These are phyloP conservation scores for Paraescarpia echinospica DNA, from an alignment of 1,140 invertebrate genomes.

Conservation along the genomic window DNA sequence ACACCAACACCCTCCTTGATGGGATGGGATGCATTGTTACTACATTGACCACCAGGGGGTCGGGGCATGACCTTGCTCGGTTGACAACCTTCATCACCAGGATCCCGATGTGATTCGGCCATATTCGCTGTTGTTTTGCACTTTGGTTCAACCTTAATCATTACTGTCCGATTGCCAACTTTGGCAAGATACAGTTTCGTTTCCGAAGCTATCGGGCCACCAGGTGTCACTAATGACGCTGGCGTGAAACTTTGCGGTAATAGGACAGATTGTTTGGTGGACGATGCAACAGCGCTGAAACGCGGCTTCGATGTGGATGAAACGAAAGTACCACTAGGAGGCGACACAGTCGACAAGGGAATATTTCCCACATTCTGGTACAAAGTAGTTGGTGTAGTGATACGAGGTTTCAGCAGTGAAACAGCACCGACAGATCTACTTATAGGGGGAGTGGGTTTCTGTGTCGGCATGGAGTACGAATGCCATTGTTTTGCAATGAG, in stretches of 20 bases:
- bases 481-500: neutral
- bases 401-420: neutral
- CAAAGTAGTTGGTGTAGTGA: neutral
- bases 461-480: neutral
- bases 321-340: no score
- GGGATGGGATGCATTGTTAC: neutral
- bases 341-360: neutral
- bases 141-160: conserved; percentile 14
- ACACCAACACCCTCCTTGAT: neutral
- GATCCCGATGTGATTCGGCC: no score
- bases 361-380: neutral
- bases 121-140: neutral
- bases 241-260: neutral
- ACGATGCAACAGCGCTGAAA: neutral
- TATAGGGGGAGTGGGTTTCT: neutral
- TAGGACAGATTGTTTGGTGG: neutral
- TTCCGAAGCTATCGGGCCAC: neutral
- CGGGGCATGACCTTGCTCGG: neutral
- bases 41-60: neutral
- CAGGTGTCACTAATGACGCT: neutral
- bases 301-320: neutral
- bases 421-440: neutral
- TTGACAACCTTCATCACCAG: no score
- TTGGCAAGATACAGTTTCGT: conserved; percentile 2
- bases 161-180: conserved; percentile 2